Conservation (phyloP, 2,113 vertebrate genomes). For the Ornithorhynchus anatinus region DNA sequence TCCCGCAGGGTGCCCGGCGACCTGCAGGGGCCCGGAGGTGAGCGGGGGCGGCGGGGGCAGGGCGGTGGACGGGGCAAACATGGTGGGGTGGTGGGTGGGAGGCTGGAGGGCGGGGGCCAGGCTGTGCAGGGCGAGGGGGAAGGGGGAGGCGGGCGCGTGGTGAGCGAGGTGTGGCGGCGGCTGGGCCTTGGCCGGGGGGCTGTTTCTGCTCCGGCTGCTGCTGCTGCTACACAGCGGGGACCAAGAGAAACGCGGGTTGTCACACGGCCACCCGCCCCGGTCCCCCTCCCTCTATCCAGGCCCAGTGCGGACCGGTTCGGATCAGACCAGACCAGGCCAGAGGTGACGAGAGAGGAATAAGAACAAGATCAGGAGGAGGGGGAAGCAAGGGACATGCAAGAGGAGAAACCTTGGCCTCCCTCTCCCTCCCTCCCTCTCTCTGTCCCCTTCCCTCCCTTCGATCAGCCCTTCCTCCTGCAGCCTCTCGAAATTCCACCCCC, state of each 20-base stretch:
- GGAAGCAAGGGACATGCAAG: background rate
- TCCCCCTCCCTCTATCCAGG: no score
- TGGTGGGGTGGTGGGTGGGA: constrained; percentile 94
- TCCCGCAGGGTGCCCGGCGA: constrained; percentile 92
- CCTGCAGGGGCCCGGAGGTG: constrained; percentile 92
- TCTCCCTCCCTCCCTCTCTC: background rate
- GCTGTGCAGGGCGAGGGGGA: constrained; percentile 85
- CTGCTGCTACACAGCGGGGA: constrained; percentile 82
- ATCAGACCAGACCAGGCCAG: background rate
- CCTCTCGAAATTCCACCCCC: no score
- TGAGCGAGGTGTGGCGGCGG: constrained; percentile 82
- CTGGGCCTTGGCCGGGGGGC: constrained; percentile 90
- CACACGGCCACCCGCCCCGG: no score
- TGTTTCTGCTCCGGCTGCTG: constrained; percentile 93
- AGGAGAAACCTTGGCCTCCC: background rate
- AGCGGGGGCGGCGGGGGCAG: constrained; percentile 95
- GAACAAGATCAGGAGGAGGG: background rate
- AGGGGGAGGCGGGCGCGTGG: constrained; percentile 82
- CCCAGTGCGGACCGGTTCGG: no score
- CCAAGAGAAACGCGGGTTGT: constrained; percentile 76
- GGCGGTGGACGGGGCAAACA: constrained; percentile 96
- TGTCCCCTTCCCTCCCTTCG: background rate
- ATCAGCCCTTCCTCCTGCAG: background rate
- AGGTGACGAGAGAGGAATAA: background rate
- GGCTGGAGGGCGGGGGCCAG: constrained; percentile 89